Evolutionary conservation across 2,113 vertebrate genomes (phyloP).

Genomic region (Oxygymnocypris stewartii): DNA sequence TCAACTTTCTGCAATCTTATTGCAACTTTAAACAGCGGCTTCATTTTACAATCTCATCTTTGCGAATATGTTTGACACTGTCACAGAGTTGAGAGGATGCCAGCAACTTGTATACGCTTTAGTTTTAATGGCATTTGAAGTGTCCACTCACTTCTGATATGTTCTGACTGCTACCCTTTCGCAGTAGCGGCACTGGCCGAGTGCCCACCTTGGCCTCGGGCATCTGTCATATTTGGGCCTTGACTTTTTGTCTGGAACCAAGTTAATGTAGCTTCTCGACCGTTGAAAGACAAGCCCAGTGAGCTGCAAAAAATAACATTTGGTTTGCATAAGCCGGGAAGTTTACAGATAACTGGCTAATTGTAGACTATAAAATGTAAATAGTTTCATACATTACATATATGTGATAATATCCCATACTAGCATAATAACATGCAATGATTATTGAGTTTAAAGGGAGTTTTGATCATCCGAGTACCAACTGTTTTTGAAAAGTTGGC

Average conservation of each 20-base stretch:
- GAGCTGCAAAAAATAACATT: slow-evolving; percentile 13
- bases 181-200: slow-evolving; percentile 64
- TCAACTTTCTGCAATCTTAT: background rate
- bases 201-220: slow-evolving; percentile 61
- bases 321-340: background rate
- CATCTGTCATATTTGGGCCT: slow-evolving; percentile 63
- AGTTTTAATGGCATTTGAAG: slow-evolving; percentile 59
- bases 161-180: slow-evolving; percentile 75
- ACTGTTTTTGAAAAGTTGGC: slow-evolving; percentile 39
- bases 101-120: slow-evolving; percentile 48
- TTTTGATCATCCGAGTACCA: background rate
- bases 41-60: slow-evolving; percentile 35
- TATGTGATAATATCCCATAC: background rate
- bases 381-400: background rate
- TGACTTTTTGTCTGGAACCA: slow-evolving; percentile 53
- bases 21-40: slow-evolving; percentile 1
- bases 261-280: slow-evolving; percentile 58
- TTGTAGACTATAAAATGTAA: background rate
- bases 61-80: slow-evolving; percentile 42
- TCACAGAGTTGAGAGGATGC: slow-evolving; percentile 48
- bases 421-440: background rate
- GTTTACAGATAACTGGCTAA: background rate
- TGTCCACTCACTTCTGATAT: slow-evolving; percentile 67
- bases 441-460: background rate
- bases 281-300: slow-evolving; percentile 50